phyloP scores from a whole-genome alignment of 2,797 vertebrate genomes.

The Lepilemur septentrionalis region DNA sequence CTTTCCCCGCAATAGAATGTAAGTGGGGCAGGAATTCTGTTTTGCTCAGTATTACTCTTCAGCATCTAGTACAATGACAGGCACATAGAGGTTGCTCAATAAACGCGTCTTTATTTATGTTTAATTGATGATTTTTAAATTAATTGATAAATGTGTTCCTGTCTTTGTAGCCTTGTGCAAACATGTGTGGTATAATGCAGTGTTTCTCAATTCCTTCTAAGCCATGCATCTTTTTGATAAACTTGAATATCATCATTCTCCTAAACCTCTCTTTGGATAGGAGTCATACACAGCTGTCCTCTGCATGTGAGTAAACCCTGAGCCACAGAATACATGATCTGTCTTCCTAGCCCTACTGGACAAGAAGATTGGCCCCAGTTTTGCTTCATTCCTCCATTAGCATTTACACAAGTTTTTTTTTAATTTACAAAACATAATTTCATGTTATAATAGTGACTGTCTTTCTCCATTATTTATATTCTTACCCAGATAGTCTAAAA shows the following conservation, averaged over 20 bases:
- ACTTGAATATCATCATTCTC: neutral
- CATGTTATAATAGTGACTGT: neutral
- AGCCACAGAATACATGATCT: neutral
- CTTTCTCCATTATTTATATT: neutral
- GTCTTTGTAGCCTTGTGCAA: neutral
- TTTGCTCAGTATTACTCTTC: neutral
- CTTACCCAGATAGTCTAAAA: neutral
- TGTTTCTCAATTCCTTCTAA: neutral
- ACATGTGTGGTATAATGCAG: accelerated
- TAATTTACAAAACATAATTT: neutral
- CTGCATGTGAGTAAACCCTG: too few relatives aligned
- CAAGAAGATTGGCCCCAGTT: neutral
- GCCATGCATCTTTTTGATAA: neutral
- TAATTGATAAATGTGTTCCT: neutral
- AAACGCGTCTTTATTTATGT: neutral
- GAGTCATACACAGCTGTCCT: neutral
- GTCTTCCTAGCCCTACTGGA: accelerated
- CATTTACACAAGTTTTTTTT: neutral
- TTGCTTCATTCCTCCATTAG: neutral
- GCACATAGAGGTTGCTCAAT: neutral
- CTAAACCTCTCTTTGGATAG: neutral
- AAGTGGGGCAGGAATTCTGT: neutral
- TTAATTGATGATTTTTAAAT: neutral
- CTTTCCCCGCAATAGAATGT: neutral
- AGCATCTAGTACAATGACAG: neutral